phyloP scores from a whole-genome alignment of 1,140 invertebrate species.

The Laodelphax striatellus region DNA sequence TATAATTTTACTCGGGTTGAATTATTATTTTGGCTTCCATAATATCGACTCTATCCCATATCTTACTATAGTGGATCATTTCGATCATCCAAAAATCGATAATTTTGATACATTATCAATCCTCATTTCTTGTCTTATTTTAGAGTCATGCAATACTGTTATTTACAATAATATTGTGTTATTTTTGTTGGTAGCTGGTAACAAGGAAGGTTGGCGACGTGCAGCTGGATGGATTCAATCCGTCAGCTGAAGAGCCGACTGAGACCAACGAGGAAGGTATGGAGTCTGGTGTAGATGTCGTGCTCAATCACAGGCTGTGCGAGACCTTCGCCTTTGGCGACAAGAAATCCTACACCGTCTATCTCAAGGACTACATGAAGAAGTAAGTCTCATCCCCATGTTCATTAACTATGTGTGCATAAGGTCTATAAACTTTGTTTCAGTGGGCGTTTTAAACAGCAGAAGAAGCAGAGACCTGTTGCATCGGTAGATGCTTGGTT shows the following conservation, averaged over 20 bases:
- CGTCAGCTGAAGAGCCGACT: conserved; percentile 81
- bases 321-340: conserved; percentile 79
- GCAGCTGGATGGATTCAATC: conserved; percentile 74
- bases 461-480: too few relatives aligned
- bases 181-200: conserved; percentile 42
- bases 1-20: too few relatives aligned
- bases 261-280: conserved; percentile 66
- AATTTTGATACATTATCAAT: not conserved
- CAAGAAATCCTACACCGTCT: conserved; percentile 82
- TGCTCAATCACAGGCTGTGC: conserved; percentile 78
- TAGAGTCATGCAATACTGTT: not conserved
- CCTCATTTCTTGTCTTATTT: not conserved
- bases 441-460: too few relatives aligned
- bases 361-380: conserved; percentile 96
- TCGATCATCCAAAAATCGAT: too few relatives aligned
- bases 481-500: too few relatives aligned
- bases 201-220: conserved; percentile 67
- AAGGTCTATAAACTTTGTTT: too few relatives aligned
- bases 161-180: not conserved
- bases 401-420: too few relatives aligned
- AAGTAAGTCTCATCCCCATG: conserved; percentile 55
- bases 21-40: too few relatives aligned
- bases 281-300: conserved; percentile 81
- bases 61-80: too few relatives aligned
- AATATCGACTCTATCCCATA: too few relatives aligned